A percentile compares a stretch with the other conserved stretches of the same genome.
Conservation (phyloP, 1,140 invertebrate species). For the Apis cerana region DNA sequence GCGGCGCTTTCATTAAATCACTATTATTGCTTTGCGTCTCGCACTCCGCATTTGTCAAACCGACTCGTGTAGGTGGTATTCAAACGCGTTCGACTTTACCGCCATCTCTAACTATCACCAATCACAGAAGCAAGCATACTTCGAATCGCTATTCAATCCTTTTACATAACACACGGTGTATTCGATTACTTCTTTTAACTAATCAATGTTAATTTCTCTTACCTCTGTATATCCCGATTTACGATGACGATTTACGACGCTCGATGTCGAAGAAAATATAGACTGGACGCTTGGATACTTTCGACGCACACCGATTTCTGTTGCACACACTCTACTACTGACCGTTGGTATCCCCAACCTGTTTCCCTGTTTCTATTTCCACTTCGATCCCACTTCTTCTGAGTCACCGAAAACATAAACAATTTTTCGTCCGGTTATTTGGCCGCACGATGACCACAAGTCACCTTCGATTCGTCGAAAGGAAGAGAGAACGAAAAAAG, state of each 20-base stretch:
- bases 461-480: not conserved
- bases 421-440: not conserved
- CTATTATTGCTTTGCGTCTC: not conserved
- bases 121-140: not conserved
- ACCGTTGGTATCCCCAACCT: not conserved
- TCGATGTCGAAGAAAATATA: not conserved
- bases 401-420: conserved; percentile 32
- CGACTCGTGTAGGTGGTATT: not conserved
- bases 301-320: conserved; percentile 10
- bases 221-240: not conserved
- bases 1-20: conserved; percentile 21
- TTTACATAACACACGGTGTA: not conserved
- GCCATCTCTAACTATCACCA: conserved; percentile 34
- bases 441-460: not conserved
- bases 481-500: not conserved
- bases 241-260: not conserved
- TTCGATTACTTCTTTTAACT: not conserved
- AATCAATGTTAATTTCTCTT: conserved; percentile 20
- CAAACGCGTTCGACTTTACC: conserved; percentile 9
- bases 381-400: not conserved
- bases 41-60: not conserved
- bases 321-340: conserved; percentile 32
- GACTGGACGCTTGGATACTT: not conserved
- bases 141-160: not conserved
- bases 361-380: not conserved